Percentiles rank a stretch among this genome's conserved stretches.
Conservation (phyloP, 2,888 invertebrate genomes). For the Scelioninae gen. 1 region DNA sequence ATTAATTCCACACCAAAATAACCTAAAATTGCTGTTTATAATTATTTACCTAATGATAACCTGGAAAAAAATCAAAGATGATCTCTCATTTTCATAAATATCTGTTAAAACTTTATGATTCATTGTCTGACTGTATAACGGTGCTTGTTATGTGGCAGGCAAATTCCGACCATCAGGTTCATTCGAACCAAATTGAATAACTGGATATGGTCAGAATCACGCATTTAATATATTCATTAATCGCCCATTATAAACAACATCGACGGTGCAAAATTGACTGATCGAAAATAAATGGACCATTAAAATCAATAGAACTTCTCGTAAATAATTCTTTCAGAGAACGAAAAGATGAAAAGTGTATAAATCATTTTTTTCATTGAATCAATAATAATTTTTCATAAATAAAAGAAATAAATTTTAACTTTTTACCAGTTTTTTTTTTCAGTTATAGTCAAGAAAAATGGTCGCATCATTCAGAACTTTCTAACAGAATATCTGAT, state of each 20-base stretch:
- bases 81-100: constrained; percentile 65
- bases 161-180: constrained; percentile 23
- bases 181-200: constrained; percentile 63
- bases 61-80: constrained; percentile 47
- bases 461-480: no score
- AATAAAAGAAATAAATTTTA: no score
- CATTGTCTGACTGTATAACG: constrained; percentile 57
- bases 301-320: constrained; percentile 25
- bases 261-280: constrained; percentile 50
- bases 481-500: no score
- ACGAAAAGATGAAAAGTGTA: not conserved
- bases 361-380: no score
- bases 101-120: constrained; percentile 63
- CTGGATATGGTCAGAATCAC: constrained; percentile 44
- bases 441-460: no score
- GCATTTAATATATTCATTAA: constrained; percentile 63
- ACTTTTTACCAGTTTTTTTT: no score
- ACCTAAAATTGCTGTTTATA: constrained; percentile 11
- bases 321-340: not conserved
- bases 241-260: constrained; percentile 36
- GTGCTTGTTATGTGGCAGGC: constrained; percentile 41
- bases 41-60: constrained; percentile 56
- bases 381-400: no score
- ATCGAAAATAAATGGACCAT: constrained; percentile 37
- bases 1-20: constrained; percentile 19